Conservation (phyloP, 2,888 invertebrate species). For the Stegophylla sp. region DNA sequence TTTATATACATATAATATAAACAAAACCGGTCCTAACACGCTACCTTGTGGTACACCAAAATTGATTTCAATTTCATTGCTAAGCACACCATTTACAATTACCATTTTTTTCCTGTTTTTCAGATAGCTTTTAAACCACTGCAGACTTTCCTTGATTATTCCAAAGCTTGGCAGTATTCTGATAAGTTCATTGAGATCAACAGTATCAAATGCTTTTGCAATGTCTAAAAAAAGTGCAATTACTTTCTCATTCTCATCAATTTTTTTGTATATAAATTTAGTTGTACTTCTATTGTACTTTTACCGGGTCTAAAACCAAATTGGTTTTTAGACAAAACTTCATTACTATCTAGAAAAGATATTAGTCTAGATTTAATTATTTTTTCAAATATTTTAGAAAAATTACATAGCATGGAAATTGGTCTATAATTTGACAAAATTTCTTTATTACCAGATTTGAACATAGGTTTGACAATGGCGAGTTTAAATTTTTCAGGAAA, state of each 20-base stretch:
- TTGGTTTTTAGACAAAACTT: background rate
- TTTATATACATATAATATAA: too few relatives aligned
- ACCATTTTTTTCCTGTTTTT: background rate
- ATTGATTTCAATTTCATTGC: background rate
- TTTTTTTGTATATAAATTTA: too few relatives aligned
- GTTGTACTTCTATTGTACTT: too few relatives aligned
- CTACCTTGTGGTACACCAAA: too few relatives aligned
- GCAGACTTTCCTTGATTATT: background rate
- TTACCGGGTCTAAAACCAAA: background rate
- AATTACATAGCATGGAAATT: too few relatives aligned
- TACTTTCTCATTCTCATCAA: too few relatives aligned
- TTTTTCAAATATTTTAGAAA: too few relatives aligned
- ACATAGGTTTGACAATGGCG: background rate
- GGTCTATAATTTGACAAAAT: too few relatives aligned
- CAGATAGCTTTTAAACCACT: conserved; percentile 1
- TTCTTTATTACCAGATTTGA: too few relatives aligned
- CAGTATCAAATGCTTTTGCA: too few relatives aligned
- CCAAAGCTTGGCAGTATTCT: background rate
- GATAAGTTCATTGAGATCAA: too few relatives aligned
- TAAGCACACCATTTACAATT: background rate
- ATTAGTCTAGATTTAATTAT: background rate
- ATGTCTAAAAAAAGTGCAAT: too few relatives aligned
- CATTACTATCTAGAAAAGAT: background rate
- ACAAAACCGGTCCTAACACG: background rate
- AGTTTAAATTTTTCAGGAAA: conserved; percentile 3